Percentiles rank a stretch among this genome's conserved stretches.
phyloP scores from a whole-genome alignment of 1,140 invertebrate species.

The Dinothrombium tinctorium region DNA sequence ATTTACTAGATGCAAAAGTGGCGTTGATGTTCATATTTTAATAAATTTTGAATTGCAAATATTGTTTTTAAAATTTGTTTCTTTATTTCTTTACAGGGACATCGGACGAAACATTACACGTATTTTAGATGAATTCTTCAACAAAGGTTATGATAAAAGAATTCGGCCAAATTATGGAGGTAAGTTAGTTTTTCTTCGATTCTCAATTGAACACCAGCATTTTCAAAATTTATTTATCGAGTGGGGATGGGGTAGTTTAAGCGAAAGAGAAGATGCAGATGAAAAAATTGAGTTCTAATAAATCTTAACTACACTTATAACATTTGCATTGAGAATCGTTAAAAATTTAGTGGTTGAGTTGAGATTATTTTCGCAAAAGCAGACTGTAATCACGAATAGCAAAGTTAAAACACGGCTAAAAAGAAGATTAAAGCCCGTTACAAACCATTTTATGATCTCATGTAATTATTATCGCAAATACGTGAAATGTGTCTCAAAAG shows the following conservation, averaged over 20 bases:
- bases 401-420: not conserved
- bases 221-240: not conserved
- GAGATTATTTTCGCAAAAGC: not conserved
- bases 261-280: not conserved
- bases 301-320: not conserved
- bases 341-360: not conserved
- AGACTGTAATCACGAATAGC: not conserved
- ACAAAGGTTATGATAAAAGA: constrained; percentile 86
- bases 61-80: no score
- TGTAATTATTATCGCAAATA: no score
- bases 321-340: not conserved
- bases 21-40: no score
- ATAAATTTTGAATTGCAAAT: no score
- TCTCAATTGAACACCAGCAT: not conserved
- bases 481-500: no score
- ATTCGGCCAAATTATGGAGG: constrained; percentile 93
- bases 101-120: constrained; percentile 48
- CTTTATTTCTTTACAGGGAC: no score
- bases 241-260: no score
- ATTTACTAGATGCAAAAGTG: no score
- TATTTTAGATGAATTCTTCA: constrained; percentile 63
- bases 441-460: not conserved
- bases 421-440: not conserved
- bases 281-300: not conserved
- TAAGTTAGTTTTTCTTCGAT: constrained; percentile 31